phyloP scores from a whole-genome alignment of 2,888 invertebrate species.

The Eupithecia pulchellata region DNA sequence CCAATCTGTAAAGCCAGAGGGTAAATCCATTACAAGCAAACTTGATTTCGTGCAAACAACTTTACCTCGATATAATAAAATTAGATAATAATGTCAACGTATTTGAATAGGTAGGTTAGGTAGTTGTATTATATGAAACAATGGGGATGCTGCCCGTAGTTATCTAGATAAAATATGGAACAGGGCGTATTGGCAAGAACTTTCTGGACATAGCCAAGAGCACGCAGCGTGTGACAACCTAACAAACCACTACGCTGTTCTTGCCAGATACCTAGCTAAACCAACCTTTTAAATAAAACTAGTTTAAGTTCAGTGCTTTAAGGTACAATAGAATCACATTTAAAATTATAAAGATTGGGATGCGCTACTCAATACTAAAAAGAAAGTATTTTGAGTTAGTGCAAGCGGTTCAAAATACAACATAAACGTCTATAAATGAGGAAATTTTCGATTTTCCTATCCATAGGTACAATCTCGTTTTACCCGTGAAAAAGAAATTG shows the following conservation, averaged over 20 bases:
- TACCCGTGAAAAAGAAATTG: background rate
- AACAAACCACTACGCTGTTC: constrained; percentile 22
- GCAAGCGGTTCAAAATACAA: background rate
- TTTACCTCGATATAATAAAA: too few species aligned
- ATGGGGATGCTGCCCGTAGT: background rate
- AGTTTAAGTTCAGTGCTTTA: background rate
- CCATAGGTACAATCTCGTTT: background rate
- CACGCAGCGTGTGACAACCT: constrained; percentile 28
- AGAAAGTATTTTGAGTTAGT: background rate
- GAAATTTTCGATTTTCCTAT: too few species aligned
- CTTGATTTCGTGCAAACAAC: too few species aligned
- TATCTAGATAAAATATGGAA: constrained; percentile 8
- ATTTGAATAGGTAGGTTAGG: background rate
- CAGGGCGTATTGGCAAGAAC: constrained; percentile 18
- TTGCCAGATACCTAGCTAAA: constrained; percentile 5
- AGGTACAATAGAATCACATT: background rate
- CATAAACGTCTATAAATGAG: too few species aligned
- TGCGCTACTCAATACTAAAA: background rate
- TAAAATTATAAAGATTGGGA: background rate
- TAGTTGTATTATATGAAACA: background rate
- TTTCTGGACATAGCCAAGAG: constrained; percentile 28
- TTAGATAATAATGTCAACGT: too few species aligned
- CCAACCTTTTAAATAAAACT: background rate
- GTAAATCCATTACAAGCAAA: too few species aligned
- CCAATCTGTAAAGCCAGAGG: too few species aligned